Conservation (phyloP, 2,888 invertebrate genomes). For the Torymus tubicola region DNA sequence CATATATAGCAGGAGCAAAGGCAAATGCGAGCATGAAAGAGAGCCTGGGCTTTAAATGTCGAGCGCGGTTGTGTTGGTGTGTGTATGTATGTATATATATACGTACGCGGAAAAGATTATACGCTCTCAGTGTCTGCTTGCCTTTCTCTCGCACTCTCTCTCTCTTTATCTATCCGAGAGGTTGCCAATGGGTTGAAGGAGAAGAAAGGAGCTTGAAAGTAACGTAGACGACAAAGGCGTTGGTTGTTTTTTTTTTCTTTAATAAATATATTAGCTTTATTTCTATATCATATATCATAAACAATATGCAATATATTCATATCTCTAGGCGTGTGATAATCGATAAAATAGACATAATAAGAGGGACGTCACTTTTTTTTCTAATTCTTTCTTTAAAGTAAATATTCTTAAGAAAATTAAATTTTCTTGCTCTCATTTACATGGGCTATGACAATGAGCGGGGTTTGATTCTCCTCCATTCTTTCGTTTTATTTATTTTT, state of each 20-base stretch:
- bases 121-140: too few species aligned
- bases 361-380: constrained; percentile 16
- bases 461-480: neutral
- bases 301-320: constrained; percentile 67
- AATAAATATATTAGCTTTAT: constrained; percentile 74
- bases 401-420: constrained; percentile 34
- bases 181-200: too few species aligned
- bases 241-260: constrained; percentile 57
- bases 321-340: constrained; percentile 61
- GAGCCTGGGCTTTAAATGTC: constrained; percentile 35
- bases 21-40: constrained; percentile 50
- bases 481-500: constrained; percentile 1
- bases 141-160: too few species aligned
- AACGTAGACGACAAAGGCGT: neutral
- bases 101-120: constrained; percentile 21
- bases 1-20: constrained; percentile 16
- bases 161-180: too few species aligned
- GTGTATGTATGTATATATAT: neutral
- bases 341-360: constrained; percentile 61
- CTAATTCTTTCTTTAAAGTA: neutral
- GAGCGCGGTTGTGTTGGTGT: neutral
- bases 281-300: constrained; percentile 70
- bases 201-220: neutral
- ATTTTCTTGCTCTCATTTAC: constrained; percentile 11
- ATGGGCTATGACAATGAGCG: constrained; percentile 20